phyloP scores from a whole-genome alignment of 2,113 vertebrate species.

The Chloropsis cyanopogon region DNA sequence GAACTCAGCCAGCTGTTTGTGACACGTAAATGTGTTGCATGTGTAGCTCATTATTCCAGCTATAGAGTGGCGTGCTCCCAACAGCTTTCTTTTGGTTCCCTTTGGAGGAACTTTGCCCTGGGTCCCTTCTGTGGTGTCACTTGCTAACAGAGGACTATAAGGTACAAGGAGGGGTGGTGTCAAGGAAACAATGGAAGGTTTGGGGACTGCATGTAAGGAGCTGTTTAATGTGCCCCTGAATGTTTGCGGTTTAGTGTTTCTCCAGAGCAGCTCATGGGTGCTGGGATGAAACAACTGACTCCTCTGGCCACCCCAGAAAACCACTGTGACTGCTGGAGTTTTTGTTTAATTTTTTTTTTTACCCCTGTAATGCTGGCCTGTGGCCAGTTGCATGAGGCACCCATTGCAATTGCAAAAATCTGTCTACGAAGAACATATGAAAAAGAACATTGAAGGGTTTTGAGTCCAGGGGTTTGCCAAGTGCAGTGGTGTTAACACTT shows the following conservation, averaged over 20 bases:
- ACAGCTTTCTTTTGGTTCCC: slow-evolving; percentile 33
- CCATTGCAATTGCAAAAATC: neutral
- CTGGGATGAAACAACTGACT: neutral
- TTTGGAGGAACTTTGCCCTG: slow-evolving; percentile 24
- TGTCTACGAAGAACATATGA: neutral
- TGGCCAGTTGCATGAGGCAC: neutral
- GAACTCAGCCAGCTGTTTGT: slow-evolving; percentile 53
- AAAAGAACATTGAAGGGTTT: neutral
- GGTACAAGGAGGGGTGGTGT: neutral
- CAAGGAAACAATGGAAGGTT: neutral
- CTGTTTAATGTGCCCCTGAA: neutral
- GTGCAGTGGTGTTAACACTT: neutral
- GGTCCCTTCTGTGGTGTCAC: neutral
- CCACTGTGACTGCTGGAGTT: neutral
- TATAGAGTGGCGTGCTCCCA: neutral
- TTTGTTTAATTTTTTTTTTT: neutral
- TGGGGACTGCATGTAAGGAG: neutral
- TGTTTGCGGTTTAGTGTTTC: neutral
- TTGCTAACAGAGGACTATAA: neutral
- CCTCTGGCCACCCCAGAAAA: neutral
- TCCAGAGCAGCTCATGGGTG: neutral
- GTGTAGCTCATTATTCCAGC: slow-evolving; percentile 47
- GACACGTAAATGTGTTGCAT: slow-evolving; percentile 40
- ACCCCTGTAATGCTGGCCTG: neutral
- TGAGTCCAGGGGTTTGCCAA: neutral